phyloP scores from a whole-genome alignment of 2,797 vertebrate genomes.

The Poecilia wingei region DNA sequence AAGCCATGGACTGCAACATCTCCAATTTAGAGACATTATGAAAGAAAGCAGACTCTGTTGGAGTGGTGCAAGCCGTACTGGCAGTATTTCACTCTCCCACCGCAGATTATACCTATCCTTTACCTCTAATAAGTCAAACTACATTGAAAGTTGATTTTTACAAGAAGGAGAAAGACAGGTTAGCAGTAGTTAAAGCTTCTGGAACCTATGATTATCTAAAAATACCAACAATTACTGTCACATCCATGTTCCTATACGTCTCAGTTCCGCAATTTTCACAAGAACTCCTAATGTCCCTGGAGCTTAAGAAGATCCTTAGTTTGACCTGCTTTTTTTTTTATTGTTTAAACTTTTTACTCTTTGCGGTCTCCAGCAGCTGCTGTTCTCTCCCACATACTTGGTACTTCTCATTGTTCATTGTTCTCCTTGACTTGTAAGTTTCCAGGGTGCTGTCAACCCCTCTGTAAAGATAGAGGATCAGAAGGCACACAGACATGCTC shows the following conservation, averaged over 20 bases:
- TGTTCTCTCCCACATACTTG: neutral
- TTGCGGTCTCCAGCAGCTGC: neutral
- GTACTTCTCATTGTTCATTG: slow-evolving; percentile 13
- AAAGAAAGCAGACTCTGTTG: slow-evolving; percentile 21
- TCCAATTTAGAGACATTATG: slow-evolving; percentile 10
- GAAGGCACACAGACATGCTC: neutral
- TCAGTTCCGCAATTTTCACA: slow-evolving; percentile 3
- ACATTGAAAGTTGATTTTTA: neutral
- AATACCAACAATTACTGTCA: slow-evolving; percentile 47
- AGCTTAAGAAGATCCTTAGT: neutral
- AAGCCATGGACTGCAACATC: slow-evolving; percentile 6
- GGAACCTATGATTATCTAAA: slow-evolving; percentile 38
- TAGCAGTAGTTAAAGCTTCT: slow-evolving; percentile 37
- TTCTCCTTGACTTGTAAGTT: slow-evolving; percentile 17
- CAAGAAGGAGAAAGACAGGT: slow-evolving; percentile 9
- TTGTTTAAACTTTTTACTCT: slow-evolving; percentile 6
- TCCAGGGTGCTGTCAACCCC: slow-evolving; percentile 16
- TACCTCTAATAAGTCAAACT: slow-evolving; percentile 15
- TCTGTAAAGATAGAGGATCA: neutral
- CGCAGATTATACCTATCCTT: neutral
- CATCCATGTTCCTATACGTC: slow-evolving; percentile 14
- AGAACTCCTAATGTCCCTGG: slow-evolving; percentile 15
- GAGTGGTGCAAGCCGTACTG: slow-evolving; percentile 6
- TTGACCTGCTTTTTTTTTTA: neutral
- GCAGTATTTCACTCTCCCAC: slow-evolving; percentile 2